A percentile compares a stretch with the other conserved stretches of the same genome.
Conservation (phyloP, 2,888 invertebrate genomes). For the Nephrocerus scutellatus region DNA sequence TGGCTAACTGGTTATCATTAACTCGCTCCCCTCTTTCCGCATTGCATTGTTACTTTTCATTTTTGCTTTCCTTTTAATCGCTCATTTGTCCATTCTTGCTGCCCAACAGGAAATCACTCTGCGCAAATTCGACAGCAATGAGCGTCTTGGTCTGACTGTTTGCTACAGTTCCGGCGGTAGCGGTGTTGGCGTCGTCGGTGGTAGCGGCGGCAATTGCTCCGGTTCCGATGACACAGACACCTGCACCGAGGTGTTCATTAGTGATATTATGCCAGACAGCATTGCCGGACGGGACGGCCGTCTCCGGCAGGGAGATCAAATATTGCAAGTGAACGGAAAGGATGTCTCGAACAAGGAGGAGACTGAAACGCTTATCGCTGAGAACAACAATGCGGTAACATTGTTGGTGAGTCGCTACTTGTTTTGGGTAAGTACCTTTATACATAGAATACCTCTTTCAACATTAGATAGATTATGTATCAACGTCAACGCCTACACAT, state of each 20-base stretch:
- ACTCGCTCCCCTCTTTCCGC: not conserved
- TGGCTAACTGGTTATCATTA: not conserved
- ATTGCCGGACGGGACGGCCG: constrained; percentile 56
- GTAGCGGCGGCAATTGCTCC: constrained; percentile 36
- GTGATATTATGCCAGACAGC: constrained; percentile 57
- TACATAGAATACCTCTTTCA: constrained; percentile 3
- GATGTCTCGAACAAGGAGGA: constrained; percentile 56
- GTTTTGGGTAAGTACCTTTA: constrained; percentile 48
- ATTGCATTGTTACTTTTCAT: too few relatives aligned
- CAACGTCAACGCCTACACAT: not conserved
- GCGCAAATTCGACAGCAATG: constrained; percentile 52
- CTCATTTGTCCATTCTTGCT: constrained; percentile 1
- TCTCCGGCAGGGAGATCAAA: constrained; percentile 57
- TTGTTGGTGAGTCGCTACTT: constrained; percentile 56
- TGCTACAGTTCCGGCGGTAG: constrained; percentile 54
- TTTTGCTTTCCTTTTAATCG: constrained; percentile 1
- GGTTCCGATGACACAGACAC: constrained; percentile 51
- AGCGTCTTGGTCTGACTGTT: constrained; percentile 61
- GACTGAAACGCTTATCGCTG: constrained; percentile 56
- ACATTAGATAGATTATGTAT: not conserved
- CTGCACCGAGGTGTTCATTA: constrained; percentile 59
- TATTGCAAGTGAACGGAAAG: constrained; percentile 57
- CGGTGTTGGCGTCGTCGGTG: constrained; percentile 27
- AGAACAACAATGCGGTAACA: constrained; percentile 53
- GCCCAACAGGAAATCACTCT: constrained; percentile 57